These are phyloP conservation scores for Styela plicata DNA, from an alignment of 23 tunicate species.

Conservation along the genomic window DNA sequence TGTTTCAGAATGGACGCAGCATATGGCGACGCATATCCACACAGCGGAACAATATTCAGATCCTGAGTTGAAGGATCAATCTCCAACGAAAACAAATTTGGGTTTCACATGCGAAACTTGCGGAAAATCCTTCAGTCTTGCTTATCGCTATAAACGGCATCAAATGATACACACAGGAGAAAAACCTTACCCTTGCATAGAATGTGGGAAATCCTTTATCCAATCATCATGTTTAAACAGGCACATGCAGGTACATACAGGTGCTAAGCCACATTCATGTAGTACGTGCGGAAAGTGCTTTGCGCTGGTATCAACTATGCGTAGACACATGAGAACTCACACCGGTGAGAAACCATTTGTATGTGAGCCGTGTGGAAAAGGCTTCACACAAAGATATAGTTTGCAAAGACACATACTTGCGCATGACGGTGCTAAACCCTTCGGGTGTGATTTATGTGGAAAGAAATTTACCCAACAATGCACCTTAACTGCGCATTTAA, in stretches of 20 bases:
- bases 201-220: neutral
- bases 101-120: neutral
- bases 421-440: neutral
- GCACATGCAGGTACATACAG: neutral
- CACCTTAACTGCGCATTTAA: neutral
- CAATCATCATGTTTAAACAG: neutral
- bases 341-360: neutral
- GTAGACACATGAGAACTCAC: neutral
- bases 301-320: neutral
- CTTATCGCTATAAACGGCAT: neutral
- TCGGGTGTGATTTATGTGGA: neutral
- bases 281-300: neutral
- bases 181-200: neutral
- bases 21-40: neutral
- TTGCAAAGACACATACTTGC: neutral
- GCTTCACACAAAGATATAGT: neutral
- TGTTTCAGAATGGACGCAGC: neutral
- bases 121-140: neutral
- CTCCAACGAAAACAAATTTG: neutral
- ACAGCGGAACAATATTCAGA: neutral
- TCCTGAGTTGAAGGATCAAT: neutral
- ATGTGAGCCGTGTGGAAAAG: neutral
- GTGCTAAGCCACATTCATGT: neutral
- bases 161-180: neutral
- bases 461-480: neutral